phyloP scores from a whole-genome alignment of 2,113 vertebrate genomes.

The Pangasianodon hypophthalmus region DNA sequence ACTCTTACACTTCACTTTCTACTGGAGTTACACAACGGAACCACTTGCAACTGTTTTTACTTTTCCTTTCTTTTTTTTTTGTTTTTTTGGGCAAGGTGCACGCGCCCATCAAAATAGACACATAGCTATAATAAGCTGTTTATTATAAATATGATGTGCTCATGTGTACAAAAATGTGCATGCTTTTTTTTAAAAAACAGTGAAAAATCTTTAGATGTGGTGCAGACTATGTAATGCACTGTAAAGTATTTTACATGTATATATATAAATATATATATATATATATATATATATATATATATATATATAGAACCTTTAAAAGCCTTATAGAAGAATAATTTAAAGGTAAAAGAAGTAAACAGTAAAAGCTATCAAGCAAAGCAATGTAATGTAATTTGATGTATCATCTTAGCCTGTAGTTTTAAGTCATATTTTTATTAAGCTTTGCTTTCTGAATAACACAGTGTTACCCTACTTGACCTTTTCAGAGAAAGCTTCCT shows the following conservation, averaged over 20 bases:
- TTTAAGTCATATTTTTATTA: not conserved
- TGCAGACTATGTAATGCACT: not conserved
- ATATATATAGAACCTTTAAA: not conserved
- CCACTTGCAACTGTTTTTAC: not conserved
- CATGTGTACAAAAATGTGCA: not conserved
- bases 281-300: not conserved
- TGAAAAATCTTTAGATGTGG: not conserved
- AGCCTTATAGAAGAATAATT: not conserved
- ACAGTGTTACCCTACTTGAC: no score
- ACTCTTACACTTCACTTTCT: not conserved
- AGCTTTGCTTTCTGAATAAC: not conserved
- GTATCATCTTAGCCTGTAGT: not conserved
- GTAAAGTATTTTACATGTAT: no score
- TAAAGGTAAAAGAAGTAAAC: not conserved
- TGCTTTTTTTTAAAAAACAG: not conserved
- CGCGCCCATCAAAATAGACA: not conserved
- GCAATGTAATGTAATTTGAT: not conserved
- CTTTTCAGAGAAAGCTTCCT: not conserved
- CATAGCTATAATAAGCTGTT: not conserved
- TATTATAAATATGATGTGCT: not conserved
- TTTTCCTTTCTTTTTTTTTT: no score
- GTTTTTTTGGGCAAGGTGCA: not conserved
- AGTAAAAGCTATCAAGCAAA: not conserved
- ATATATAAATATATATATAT: no score
- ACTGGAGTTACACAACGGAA: not conserved